Evolutionary conservation across 2,888 invertebrate genomes (phyloP), one percentile per base, ranked within the genome.

Genomic region (Blera fallax): DNA sequence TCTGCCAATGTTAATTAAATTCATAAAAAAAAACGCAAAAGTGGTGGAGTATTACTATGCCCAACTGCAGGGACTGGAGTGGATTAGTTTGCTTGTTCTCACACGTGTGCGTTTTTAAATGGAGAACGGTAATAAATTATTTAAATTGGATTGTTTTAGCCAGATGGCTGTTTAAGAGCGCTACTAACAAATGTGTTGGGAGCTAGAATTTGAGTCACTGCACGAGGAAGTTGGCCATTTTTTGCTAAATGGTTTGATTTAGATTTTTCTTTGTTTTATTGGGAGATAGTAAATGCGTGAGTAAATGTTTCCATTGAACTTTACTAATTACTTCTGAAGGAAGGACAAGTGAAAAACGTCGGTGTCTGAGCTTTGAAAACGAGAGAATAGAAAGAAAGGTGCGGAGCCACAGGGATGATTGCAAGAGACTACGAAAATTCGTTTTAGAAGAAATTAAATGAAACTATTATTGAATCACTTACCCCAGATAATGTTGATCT

Each of bases 61-160:
- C 67, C 62, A 24, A 24, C 65, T 60, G 67, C 14, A 40, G 34
- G 52, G 16, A 62, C 37, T 78, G 24, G 45, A 70, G 62, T 78
- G 62, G 72, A 54, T 69, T 16, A 43, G 10, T 67, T 40, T 77
- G 21, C 14, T 58, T 37, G 37, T 37, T 58, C 73, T 65, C 50
- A 76, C 64, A 73, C 64, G 65, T 56, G 65, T 60, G 73, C 72
- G 58, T n/a, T 81, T 69, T 69, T 74, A 54, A 60, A 48, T 62
- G 67, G 74, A 52, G 80, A 67, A 52, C 45, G 72, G 58, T 65
- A 67, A 78, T 83, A 78, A 78, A 78, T 78, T 83, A 78, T 83
- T 83, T 78, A 78, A 83, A 83, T 77, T 83, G 82, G 78, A 60
- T 65, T 77, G 70, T 37, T 58, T 69, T 10, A 54, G 43, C 29